These are phyloP conservation scores for Dascyllus trimaculatus DNA, from an alignment of 2,113 vertebrate species.

Conservation along the genomic window DNA sequence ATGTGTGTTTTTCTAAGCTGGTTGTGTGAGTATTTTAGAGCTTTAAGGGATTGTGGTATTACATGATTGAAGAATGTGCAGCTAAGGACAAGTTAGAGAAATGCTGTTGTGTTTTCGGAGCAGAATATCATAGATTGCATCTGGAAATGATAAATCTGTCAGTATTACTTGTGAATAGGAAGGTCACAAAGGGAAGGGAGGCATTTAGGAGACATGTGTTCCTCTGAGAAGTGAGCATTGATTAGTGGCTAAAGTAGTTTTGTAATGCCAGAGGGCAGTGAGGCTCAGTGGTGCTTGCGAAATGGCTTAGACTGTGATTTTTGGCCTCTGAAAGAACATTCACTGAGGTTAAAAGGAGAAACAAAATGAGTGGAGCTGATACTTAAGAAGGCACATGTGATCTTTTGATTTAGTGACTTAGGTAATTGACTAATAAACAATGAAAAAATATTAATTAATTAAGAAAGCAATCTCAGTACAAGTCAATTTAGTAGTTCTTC, in stretches of 20 bases:
- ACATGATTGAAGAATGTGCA: slow-evolving; percentile 54
- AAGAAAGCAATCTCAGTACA: no score
- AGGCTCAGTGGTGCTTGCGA: slow-evolving; percentile 38
- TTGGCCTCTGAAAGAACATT: neutral
- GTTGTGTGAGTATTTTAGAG: slow-evolving; percentile 5
- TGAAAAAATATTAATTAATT: neutral
- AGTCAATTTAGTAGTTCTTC: no score
- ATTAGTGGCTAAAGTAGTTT: slow-evolving; percentile 38
- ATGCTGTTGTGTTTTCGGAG: neutral
- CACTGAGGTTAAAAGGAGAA: slow-evolving; percentile 7
- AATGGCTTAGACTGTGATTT: slow-evolving; percentile 21
- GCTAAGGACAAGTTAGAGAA: slow-evolving; percentile 22
- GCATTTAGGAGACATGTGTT: slow-evolving; percentile 17
- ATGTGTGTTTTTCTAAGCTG: slow-evolving; percentile 19
- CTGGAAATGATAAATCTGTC: slow-evolving; percentile 16
- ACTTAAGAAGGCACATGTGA: neutral
- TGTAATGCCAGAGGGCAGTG: slow-evolving; percentile 16
- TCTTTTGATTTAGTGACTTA: neutral
- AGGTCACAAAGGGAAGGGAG: slow-evolving; percentile 26
- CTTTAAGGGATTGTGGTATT: slow-evolving; percentile 56
- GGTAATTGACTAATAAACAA: neutral
- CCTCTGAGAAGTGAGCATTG: neutral
- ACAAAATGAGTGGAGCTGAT: neutral
- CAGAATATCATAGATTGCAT: neutral
- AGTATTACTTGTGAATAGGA: neutral